Conservation (phyloP, 2,113 vertebrate genomes). For the Atrichornis clamosus region DNA sequence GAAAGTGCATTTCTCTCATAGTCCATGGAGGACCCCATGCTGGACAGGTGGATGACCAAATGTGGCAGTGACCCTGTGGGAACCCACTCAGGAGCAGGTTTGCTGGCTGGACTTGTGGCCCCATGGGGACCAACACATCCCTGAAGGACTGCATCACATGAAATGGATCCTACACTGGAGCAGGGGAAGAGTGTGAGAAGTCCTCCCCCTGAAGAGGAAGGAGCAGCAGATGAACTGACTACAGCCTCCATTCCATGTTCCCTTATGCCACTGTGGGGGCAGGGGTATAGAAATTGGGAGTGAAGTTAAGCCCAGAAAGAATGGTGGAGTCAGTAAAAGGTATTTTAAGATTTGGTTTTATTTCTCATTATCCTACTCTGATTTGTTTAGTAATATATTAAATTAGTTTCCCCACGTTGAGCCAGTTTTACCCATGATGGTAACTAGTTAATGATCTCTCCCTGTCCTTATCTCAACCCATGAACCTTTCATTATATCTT, state of each 20-base stretch:
- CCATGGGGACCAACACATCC: background rate
- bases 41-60: background rate
- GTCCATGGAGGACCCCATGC: too few species aligned
- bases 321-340: fast-evolving
- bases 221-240: background rate
- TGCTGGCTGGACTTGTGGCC: background rate
- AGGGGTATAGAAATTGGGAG: background rate
- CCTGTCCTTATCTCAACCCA: background rate
- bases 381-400: background rate
- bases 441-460: background rate
- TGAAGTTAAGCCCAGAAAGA: background rate
- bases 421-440: background rate
- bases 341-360: background rate
- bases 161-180: fast-evolving
- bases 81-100: background rate
- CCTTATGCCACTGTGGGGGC: background rate
- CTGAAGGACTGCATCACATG: background rate
- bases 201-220: background rate
- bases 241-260: background rate
- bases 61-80: fast-evolving
- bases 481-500: background rate
- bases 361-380: background rate
- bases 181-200: background rate
- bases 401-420: background rate
- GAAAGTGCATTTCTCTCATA: background rate